These are phyloP conservation scores for Gymnothorax reevesii DNA, from an alignment of 2,797 vertebrate species.

Conservation along the genomic window DNA sequence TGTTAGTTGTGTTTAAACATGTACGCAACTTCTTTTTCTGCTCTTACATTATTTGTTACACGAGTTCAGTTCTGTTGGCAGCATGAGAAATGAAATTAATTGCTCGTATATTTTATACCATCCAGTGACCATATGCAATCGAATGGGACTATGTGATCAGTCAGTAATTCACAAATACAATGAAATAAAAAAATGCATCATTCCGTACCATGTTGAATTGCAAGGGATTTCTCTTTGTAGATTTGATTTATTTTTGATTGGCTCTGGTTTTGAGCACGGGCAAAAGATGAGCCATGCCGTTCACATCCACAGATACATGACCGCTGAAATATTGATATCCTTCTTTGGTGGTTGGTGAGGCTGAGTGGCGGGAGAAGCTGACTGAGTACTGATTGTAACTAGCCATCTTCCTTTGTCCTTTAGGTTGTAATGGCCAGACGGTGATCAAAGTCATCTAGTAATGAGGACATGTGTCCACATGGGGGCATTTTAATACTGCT, in stretches of 20 bases:
- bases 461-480: constrained; percentile 30
- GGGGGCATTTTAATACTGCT: constrained; percentile 36
- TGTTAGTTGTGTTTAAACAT: neutral
- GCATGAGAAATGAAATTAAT: neutral
- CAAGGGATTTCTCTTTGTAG: neutral
- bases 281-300: no score
- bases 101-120: neutral
- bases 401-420: neutral
- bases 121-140: neutral
- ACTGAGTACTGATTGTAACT: neutral
- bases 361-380: no score
- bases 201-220: neutral
- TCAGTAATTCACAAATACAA: neutral
- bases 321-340: no score
- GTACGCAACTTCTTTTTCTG: neutral
- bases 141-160: neutral
- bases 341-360: no score
- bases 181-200: neutral
- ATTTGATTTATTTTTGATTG: neutral
- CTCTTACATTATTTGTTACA: neutral
- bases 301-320: no score
- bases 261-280: no score
- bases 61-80: neutral
- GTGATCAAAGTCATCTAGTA: neutral
- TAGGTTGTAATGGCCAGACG: neutral